Percentiles rank a stretch among this genome's conserved stretches.
Evolutionary conservation across 2,888 invertebrate genomes (phyloP).

Genomic region (Parasteatoda lunata): DNA sequence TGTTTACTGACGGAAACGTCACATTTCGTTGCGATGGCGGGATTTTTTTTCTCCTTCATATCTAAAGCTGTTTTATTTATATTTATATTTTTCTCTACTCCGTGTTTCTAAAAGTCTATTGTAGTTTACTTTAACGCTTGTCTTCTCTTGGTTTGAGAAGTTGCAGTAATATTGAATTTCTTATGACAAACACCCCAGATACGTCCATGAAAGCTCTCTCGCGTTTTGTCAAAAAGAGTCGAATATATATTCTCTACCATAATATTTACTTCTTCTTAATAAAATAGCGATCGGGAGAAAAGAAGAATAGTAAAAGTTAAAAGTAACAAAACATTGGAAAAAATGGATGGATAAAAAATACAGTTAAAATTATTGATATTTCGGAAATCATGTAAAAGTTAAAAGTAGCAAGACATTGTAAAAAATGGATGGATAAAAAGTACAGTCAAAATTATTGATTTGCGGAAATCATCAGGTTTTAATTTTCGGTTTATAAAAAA

Average conservation of each 20-base stretch:
- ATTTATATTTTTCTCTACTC: not conserved
- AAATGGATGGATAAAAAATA: not conserved
- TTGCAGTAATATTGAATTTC: slow-evolving; percentile 40
- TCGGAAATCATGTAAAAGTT: no score
- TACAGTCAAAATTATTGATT: no score
- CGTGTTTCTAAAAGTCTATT: not conserved
- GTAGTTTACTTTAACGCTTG: slow-evolving; percentile 30
- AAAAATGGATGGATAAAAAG: no score
- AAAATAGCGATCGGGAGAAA: not conserved
- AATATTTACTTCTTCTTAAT: not conserved
- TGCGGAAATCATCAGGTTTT: no score
- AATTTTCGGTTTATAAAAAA: not conserved
- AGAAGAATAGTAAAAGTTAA: not conserved
- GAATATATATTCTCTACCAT: not conserved
- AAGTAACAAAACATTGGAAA: not conserved
- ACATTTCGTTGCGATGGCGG: slow-evolving; percentile 30
- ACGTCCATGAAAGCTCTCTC: not conserved
- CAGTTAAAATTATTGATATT: not conserved
- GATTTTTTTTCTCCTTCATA: not conserved
- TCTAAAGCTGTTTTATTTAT: not conserved
- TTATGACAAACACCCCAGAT: slow-evolving; percentile 4
- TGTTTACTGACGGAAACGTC: slow-evolving; percentile 41
- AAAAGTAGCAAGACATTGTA: no score
- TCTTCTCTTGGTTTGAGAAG: slow-evolving; percentile 5
- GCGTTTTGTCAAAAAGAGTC: not conserved